Conservation (phyloP, 1,140 invertebrate genomes). For the Drosophila simulans region DNA sequence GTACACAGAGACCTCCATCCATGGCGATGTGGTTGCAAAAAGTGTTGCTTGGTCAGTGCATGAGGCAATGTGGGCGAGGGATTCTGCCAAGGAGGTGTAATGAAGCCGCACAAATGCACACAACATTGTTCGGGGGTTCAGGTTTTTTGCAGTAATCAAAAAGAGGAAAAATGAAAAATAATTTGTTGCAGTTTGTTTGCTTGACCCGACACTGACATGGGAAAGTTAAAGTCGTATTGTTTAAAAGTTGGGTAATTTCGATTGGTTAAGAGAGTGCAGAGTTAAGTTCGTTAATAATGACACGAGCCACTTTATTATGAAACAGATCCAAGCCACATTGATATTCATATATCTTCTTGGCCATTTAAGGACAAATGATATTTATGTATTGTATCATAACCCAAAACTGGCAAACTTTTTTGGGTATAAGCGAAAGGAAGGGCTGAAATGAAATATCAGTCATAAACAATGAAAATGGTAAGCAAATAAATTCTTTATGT, state of each 20-base stretch:
- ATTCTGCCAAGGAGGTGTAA: constrained; percentile 50
- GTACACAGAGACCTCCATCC: constrained; percentile 1
- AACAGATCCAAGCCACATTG: not conserved
- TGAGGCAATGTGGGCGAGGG: constrained; percentile 4
- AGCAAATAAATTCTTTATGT: not conserved
- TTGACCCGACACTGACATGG: constrained; percentile 20
- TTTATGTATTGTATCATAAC: too few relatives aligned
- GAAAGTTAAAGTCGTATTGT: constrained; percentile 21
- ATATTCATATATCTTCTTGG: not conserved
- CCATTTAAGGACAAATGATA: too few relatives aligned
- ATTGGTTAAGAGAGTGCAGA: not conserved
- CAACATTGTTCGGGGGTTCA: constrained; percentile 35
- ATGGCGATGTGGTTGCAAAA: constrained; percentile 16
- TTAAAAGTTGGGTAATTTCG: not conserved
- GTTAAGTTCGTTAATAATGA: not conserved
- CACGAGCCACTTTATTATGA: too few relatives aligned
- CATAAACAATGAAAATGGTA: not conserved
- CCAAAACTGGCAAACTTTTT: too few relatives aligned
- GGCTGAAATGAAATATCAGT: not conserved
- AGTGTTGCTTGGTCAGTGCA: constrained; percentile 46
- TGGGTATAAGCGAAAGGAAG: too few relatives aligned
- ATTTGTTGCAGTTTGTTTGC: constrained; percentile 36
- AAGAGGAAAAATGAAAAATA: constrained; percentile 18
- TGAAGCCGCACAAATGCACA: constrained; percentile 76
- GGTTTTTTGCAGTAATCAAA: constrained; percentile 47